phyloP scores from a whole-genome alignment of 2,888 invertebrate species.

The Cosmopolites sordidus region DNA sequence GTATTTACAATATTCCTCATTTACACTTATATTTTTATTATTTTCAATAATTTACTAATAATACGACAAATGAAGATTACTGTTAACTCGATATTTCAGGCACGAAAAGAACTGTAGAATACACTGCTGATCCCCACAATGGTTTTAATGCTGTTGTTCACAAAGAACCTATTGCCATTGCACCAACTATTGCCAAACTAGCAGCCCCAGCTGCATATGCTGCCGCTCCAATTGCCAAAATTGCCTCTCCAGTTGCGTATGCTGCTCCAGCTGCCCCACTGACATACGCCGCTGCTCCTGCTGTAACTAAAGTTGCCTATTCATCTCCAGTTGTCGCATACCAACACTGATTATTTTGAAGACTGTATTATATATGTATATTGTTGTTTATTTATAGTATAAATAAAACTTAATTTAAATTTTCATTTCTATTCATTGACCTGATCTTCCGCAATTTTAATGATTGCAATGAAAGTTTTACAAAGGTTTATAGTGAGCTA shows the following conservation, averaged over 20 bases:
- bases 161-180: constrained; percentile 46
- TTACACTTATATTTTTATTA: too few species aligned
- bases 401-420: too few species aligned
- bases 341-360: constrained; percentile 4
- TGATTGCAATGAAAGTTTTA: too few species aligned
- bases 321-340: constrained; percentile 18
- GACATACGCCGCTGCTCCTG: constrained; percentile 4
- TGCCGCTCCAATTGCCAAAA: constrained; percentile 32
- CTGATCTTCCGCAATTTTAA: too few species aligned
- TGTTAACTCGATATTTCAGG: too few species aligned
- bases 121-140: constrained; percentile 52
- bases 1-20: too few species aligned
- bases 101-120: constrained; percentile 61
- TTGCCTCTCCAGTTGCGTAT: constrained; percentile 29
- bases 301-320: constrained; percentile 6
- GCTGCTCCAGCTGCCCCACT: constrained; percentile 17
- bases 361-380: too few species aligned
- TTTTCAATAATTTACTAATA: background rate
- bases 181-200: constrained; percentile 41
- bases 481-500: too few species aligned
- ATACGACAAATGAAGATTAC: too few species aligned
- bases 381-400: too few species aligned
- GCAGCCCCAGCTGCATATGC: constrained; percentile 21
- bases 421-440: too few species aligned
- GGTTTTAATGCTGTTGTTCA: constrained; percentile 57